Conservation (phyloP, 1,140 invertebrate species). For the Sarcophaga bullata region DNA sequence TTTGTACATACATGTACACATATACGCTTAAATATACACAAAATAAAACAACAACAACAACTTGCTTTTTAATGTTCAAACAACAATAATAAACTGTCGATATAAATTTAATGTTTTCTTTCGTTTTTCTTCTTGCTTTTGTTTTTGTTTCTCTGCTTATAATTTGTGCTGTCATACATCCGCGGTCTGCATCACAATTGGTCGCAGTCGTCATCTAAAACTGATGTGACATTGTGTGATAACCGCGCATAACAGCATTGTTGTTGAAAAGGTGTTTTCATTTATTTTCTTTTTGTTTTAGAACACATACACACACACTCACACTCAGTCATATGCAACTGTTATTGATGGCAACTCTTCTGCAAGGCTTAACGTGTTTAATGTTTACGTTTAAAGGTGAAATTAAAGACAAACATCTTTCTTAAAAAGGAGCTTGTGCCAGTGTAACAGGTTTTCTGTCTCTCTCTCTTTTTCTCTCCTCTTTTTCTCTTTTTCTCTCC, state of each 20-base stretch:
- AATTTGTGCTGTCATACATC: background rate
- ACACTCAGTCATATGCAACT: background rate
- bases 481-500: too few relatives aligned
- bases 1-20: background rate
- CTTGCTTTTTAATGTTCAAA: slow-evolving; percentile 7
- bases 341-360: background rate
- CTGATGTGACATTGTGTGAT: background rate
- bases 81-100: background rate
- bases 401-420: background rate
- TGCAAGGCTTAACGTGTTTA: background rate
- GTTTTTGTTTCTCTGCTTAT: background rate
- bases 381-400: background rate
- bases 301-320: background rate
- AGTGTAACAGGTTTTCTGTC: too few relatives aligned
- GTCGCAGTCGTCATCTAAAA: slow-evolving; percentile 11
- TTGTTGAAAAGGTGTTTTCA: slow-evolving; percentile 1
- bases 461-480: too few relatives aligned
- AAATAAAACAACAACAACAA: background rate
- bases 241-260: background rate
- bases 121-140: background rate
- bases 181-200: background rate
- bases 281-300: background rate
- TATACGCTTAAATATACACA: too few relatives aligned
- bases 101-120: slow-evolving; percentile 8
- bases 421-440: too few relatives aligned